Percentiles rank a stretch among this genome's conserved stretches.
Evolutionary conservation across 37 sponge, comb jelly and placozoan species (phyloP).

Genomic region (Oopsacas minuta): DNA sequence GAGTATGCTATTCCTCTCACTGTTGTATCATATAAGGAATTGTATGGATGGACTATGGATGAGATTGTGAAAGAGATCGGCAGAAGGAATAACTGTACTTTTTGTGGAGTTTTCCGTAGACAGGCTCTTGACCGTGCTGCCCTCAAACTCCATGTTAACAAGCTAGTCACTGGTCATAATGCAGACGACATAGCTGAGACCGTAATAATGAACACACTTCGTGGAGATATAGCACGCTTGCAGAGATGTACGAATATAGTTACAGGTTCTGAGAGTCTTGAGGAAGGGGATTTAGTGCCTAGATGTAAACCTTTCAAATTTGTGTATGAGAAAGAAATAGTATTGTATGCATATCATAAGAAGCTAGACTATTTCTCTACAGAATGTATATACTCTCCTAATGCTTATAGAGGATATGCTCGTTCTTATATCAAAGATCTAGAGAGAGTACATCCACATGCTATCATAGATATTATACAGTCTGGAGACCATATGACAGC

Average conservation of each 20-base stretch:
- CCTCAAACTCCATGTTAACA: constrained; percentile 60
- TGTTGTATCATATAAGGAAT: constrained; percentile 83
- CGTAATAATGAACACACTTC: constrained; percentile 86
- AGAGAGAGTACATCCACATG: constrained; percentile 59
- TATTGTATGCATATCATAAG: constrained; percentile 97
- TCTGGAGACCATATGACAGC: constrained; percentile 82
- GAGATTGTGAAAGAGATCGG: constrained; percentile 85
- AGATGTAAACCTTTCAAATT: constrained; percentile 96
- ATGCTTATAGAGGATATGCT: constrained; percentile 92
- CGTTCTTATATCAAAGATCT: constrained; percentile 82
- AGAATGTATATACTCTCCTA: constrained; percentile 95
- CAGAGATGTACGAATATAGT: constrained; percentile 73
- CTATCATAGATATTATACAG: constrained; percentile 84
- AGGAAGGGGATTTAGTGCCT: constrained; percentile 67
- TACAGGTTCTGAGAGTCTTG: constrained; percentile 35
- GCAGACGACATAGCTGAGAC: constrained; percentile 99
- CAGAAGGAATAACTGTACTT: constrained; percentile 87
- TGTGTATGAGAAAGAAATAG: constrained; percentile 97
- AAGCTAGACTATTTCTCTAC: constrained; percentile 97
- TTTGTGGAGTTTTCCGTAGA: constrained; percentile 95
- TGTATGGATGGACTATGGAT: constrained; percentile 99
- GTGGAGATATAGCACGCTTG: constrained; percentile 91
- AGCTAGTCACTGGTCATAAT: constrained; percentile 95
- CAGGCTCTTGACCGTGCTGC: constrained; percentile 96
- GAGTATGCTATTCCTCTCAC: constrained; percentile 80